A percentile compares a stretch with the other conserved stretches of the same genome.
Evolutionary conservation across 2,888 invertebrate genomes (phyloP).

Genomic region (Protophormia terraenovae): DNA sequence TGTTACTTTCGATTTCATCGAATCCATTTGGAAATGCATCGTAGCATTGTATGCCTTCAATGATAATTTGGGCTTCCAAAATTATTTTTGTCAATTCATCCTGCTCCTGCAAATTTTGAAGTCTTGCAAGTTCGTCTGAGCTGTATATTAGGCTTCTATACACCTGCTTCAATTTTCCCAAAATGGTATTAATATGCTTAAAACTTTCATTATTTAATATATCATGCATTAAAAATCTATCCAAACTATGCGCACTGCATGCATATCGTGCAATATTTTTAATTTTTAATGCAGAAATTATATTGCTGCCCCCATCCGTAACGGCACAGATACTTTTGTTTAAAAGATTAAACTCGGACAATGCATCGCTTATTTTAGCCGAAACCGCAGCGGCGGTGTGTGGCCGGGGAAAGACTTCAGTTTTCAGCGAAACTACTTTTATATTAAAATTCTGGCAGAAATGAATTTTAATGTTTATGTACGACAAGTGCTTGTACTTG

Average conservation of each 20-base stretch:
- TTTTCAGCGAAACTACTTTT: not conserved
- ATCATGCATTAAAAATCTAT: not conserved
- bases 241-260: not conserved
- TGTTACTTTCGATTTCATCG: too few relatives aligned
- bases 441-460: conserved; percentile 5
- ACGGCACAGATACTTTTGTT: not conserved
- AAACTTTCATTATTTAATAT: not conserved
- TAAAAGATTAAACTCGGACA: not conserved
- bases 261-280: not conserved
- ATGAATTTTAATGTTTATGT: conserved; percentile 15
- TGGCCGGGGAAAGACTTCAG: not conserved
- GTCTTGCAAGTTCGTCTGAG: not conserved
- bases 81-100: not conserved
- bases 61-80: not conserved
- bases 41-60: not conserved
- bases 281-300: not conserved
- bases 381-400: not conserved
- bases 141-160: conserved; percentile 6
- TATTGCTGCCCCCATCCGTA: not conserved
- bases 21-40: too few relatives aligned
- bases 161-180: not conserved
- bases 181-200: not conserved
- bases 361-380: not conserved
- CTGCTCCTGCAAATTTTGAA: conserved; percentile 14
- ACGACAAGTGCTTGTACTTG: not conserved